These are phyloP conservation scores for Carlito syrichta DNA, from an alignment of 2,113 vertebrate genomes.

Conservation along the genomic window DNA sequence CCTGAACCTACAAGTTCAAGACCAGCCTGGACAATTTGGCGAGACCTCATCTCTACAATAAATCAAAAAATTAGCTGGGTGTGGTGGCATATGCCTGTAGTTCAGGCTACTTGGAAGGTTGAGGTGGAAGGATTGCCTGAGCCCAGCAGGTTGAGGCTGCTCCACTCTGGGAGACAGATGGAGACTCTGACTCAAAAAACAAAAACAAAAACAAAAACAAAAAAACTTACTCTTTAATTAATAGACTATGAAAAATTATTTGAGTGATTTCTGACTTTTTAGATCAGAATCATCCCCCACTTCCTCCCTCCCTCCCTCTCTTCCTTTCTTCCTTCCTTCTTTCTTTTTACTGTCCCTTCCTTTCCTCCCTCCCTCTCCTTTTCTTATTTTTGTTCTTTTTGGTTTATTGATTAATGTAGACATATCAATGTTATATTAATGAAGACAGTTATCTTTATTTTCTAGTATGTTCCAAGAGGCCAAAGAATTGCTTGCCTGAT, in stretches of 20 bases:
- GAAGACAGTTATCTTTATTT: constrained; percentile 20
- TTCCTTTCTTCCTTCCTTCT: background rate
- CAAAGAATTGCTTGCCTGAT: constrained; percentile 32
- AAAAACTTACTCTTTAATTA: background rate
- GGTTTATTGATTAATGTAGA: background rate
- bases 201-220: too few relatives aligned
- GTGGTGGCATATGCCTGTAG: too few relatives aligned
- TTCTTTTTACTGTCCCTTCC: background rate
- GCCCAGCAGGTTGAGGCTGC: too few relatives aligned
- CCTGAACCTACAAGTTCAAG: too few relatives aligned
- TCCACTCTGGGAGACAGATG: too few relatives aligned
- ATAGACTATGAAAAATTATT: background rate
- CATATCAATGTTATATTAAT: background rate
- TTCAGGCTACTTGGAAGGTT: too few relatives aligned
- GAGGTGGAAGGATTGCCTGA: too few relatives aligned
- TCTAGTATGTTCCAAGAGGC: constrained; percentile 3
- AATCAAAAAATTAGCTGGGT: too few relatives aligned
- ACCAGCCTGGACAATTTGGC: too few relatives aligned
- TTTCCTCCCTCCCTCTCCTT: background rate
- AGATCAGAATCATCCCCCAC: background rate
- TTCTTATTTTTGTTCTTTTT: background rate
- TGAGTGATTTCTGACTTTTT: background rate
- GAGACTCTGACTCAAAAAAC: too few relatives aligned
- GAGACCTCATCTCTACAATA: too few relatives aligned
- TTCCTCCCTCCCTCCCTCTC: rapidly evolving